Conservation (phyloP, 1,140 invertebrate species). For the Drosophila punjabiensis region DNA sequence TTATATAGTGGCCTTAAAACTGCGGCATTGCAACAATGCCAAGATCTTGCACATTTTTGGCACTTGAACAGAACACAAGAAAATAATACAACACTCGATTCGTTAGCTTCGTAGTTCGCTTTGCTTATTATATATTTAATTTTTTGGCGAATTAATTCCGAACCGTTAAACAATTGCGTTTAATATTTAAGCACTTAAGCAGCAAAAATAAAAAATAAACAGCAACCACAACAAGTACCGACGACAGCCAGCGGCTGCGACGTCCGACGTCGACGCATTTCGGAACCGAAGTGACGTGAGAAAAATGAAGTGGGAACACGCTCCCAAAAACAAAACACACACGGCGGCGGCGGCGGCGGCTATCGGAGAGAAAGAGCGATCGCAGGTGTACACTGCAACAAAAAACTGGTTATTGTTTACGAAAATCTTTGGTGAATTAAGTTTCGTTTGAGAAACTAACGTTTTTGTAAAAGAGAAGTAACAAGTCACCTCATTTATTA, state of each 20-base stretch:
- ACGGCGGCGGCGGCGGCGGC: neutral
- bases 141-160: conserved; percentile 5
- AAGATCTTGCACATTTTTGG: conserved; percentile 23
- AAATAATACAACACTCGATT: conserved; percentile 9
- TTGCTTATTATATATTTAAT: neutral
- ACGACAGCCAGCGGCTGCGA: conserved; percentile 36
- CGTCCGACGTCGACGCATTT: conserved; percentile 44
- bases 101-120: neutral
- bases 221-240: conserved; percentile 24
- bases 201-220: neutral
- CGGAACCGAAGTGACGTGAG: conserved; percentile 18
- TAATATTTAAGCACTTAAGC: conserved; percentile 14
- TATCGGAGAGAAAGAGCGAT: conserved; percentile 16
- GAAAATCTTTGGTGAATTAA: neutral
- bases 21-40: conserved; percentile 28
- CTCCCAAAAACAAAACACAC: conserved; percentile 30
- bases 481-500: too few relatives aligned
- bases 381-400: conserved; percentile 24
- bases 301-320: conserved; percentile 19
- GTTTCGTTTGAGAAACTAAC: neutral
- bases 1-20: conserved; percentile 20
- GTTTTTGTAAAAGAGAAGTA: too few relatives aligned
- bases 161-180: conserved; percentile 30
- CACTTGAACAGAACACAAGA: conserved; percentile 37
- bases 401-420: neutral